phyloP scores from a whole-genome alignment of 2,888 invertebrate genomes.

The Zeuzera pyrina region DNA sequence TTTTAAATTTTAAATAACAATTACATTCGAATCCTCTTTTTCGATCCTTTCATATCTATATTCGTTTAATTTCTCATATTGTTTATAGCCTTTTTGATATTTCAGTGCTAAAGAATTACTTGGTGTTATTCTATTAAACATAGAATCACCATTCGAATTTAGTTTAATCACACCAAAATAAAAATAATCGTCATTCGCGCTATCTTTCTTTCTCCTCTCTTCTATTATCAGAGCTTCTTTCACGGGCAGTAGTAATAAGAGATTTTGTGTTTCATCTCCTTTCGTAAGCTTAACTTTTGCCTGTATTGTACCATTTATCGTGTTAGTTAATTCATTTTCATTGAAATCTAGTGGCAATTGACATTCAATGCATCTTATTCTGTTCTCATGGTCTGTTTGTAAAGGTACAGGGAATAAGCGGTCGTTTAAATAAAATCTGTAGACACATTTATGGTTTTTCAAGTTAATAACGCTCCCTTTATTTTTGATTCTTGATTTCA shows the following conservation, averaged over 20 bases:
- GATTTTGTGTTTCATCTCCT: conserved; percentile 32
- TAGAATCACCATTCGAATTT: conserved; percentile 36
- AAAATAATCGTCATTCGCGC: conserved; percentile 27
- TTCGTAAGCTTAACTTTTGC: conserved; percentile 47
- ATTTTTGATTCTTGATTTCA: conserved; percentile 38
- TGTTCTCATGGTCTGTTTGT: conserved; percentile 50
- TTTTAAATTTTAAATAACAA: no score
- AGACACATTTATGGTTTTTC: conserved; percentile 60
- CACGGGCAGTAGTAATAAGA: conserved; percentile 46
- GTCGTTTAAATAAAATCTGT: conserved; percentile 72
- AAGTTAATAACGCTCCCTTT: conserved; percentile 30
- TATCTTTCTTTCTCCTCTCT: conserved; percentile 30
- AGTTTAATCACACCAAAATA: conserved; percentile 58
- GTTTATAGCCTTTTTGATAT: conserved; percentile 55
- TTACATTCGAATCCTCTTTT: no score
- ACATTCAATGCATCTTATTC: conserved; percentile 65
- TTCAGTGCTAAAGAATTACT: conserved; percentile 50
- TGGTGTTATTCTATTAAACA: conserved; percentile 37
- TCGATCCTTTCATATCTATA: no score
- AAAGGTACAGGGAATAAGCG: conserved; percentile 70
- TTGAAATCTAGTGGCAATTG: conserved; percentile 43
- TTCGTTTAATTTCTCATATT: conserved; percentile 19
- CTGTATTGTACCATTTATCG: conserved; percentile 54
- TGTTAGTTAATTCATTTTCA: conserved; percentile 12
- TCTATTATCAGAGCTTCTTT: conserved; percentile 47